Evolutionary conservation across 30 jellyfish, hydroid and myxozoan species (phyloP).

Genomic region (Aurelia aurita complex sp. Pacific): DNA sequence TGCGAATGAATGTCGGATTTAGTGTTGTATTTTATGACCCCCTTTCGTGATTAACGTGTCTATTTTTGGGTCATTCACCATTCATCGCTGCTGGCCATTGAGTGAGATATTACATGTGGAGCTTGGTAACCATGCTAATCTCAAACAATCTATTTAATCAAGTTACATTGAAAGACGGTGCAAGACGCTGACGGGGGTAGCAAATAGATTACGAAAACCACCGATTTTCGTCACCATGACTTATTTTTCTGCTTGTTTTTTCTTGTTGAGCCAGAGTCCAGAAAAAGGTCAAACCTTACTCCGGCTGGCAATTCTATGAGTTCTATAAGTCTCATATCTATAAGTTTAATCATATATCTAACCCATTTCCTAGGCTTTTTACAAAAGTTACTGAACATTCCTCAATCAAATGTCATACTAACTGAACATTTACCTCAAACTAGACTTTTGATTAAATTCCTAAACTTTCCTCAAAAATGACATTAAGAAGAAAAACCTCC

Average conservation of each 20-base stretch:
- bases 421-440: too few relatives aligned
- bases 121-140: slow-evolving; percentile 57
- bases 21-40: not conserved
- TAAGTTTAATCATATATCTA: too few relatives aligned
- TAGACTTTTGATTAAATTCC: too few relatives aligned
- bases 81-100: slow-evolving; percentile 57
- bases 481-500: too few relatives aligned
- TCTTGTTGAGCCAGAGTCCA: not conserved
- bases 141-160: slow-evolving; percentile 56
- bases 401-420: too few relatives aligned
- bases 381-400: too few relatives aligned
- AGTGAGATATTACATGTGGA: slow-evolving; percentile 42
- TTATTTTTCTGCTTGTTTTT: not conserved
- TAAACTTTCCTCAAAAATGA: too few relatives aligned
- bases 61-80: slow-evolving; percentile 61
- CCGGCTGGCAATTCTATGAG: not conserved
- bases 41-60: slow-evolving; percentile 4
- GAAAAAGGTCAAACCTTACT: not conserved
- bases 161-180: slow-evolving; percentile 54
- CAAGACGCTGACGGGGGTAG: slow-evolving; percentile 61
- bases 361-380: too few relatives aligned
- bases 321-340: too few relatives aligned
- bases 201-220: not conserved
- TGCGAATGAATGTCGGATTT: too few relatives aligned
- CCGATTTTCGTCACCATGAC: not conserved